Evolutionary conservation across 2,113 vertebrate genomes (phyloP).

Genomic region (Oreotrochilus melanogaster): DNA sequence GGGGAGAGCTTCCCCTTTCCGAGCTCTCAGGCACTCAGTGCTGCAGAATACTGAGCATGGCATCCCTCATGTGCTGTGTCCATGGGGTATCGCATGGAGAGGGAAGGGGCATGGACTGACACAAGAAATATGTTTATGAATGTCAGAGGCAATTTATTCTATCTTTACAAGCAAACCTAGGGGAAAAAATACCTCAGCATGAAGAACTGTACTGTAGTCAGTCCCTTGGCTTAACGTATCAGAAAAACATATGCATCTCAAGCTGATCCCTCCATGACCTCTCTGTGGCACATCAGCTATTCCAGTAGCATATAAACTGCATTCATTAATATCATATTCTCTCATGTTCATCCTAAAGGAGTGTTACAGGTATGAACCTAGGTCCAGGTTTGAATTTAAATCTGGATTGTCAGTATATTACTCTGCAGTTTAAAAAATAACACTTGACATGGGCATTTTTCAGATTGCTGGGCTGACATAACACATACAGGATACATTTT

Average conservation of each 20-base stretch:
- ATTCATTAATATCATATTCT: conserved; percentile 21
- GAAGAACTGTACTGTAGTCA: background rate
- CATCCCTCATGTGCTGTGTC: background rate
- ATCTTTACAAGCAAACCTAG: conserved; percentile 12
- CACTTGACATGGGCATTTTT: background rate
- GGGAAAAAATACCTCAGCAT: conserved; percentile 30
- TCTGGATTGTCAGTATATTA: background rate
- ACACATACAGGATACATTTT: background rate
- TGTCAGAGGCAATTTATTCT: conserved; percentile 23
- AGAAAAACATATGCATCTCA: conserved; percentile 26
- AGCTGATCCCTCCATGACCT: conserved; percentile 3
- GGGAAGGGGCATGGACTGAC: background rate
- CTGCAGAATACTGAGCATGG: background rate
- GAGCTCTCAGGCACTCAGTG: background rate
- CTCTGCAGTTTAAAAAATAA: background rate
- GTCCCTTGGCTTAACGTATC: background rate
- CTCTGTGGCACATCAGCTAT: conserved; percentile 1
- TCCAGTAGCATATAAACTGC: background rate
- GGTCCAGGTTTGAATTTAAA: conserved; percentile 13
- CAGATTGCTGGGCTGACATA: background rate
- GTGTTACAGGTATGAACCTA: background rate
- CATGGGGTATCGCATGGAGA: background rate
- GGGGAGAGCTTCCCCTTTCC: background rate
- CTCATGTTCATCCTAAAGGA: conserved; percentile 7
- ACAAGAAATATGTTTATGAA: background rate